These are phyloP conservation scores for Vimba vimba DNA, from an alignment of 2,113 vertebrate genomes.

Conservation along the genomic window DNA sequence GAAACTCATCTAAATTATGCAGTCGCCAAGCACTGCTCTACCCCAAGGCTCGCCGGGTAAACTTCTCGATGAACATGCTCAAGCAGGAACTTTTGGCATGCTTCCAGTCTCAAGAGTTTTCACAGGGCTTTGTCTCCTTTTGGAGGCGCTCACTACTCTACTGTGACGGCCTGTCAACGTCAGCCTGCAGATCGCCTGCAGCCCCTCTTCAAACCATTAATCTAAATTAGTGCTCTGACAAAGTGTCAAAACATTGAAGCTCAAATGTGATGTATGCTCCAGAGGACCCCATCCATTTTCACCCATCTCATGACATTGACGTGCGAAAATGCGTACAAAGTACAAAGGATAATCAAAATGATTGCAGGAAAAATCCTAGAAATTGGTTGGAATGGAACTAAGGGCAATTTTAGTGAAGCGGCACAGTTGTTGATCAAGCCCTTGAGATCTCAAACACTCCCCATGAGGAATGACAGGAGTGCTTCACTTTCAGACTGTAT, in stretches of 20 bases:
- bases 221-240: constrained; percentile 80
- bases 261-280: constrained; percentile 76
- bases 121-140: constrained; percentile 61
- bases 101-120: constrained; percentile 28
- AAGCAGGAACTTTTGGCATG: constrained; percentile 16
- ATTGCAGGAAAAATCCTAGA: constrained; percentile 14
- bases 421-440: constrained; percentile 11
- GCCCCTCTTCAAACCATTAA: constrained; percentile 72
- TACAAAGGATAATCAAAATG: constrained; percentile 55
- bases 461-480: not conserved
- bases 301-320: constrained; percentile 50
- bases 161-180: constrained; percentile 70
- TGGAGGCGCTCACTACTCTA: constrained; percentile 59
- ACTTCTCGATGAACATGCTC: constrained; percentile 2
- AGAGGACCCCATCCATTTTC: constrained; percentile 71
- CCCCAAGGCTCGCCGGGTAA: constrained; percentile 12
- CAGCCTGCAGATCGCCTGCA: constrained; percentile 66
- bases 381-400: constrained; percentile 24
- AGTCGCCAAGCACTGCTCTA: constrained; percentile 41
- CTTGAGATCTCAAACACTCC: constrained; percentile 17
- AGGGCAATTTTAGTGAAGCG: constrained; percentile 1
- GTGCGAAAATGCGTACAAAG: constrained; percentile 31
- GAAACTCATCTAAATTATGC: constrained; percentile 74
- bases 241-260: constrained; percentile 79
- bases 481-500: not conserved